phyloP scores from a whole-genome alignment of 37 sponge, comb jelly and placozoan species.

The Corticium candelabrum region DNA sequence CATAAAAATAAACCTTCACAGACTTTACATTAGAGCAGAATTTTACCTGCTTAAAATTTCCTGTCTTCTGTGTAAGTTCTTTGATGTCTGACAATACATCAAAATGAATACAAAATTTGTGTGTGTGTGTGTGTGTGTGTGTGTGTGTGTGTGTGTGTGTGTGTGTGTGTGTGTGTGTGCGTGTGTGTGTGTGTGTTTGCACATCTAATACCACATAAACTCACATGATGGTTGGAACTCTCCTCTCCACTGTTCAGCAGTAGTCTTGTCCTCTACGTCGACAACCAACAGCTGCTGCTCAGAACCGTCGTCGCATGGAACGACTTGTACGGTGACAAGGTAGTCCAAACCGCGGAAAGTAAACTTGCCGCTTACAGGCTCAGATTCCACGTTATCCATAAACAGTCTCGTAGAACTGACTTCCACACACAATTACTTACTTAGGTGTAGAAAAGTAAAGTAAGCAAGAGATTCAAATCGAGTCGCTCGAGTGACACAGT shows the following conservation, averaged over 20 bases:
- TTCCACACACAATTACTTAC: too few species aligned
- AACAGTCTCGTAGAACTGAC: too few species aligned
- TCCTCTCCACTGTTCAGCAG: slow-evolving; percentile 65
- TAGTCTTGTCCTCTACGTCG: slow-evolving; percentile 53
- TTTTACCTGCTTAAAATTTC: background rate
- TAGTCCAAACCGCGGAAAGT: background rate
- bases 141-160: slow-evolving; percentile 13
- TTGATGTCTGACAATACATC: background rate
- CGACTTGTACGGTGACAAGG: background rate
- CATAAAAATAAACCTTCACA: too few species aligned
- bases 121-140: background rate
- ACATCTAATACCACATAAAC: slow-evolving; percentile 5
- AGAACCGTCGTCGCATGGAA: background rate
- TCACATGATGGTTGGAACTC: slow-evolving; percentile 65
- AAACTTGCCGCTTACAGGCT: too few species aligned
- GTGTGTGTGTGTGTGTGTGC: slow-evolving; percentile 10
- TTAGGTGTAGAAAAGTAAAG: background rate
- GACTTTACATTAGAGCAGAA: background rate
- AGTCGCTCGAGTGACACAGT: too few species aligned
- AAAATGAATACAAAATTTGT: too few species aligned
- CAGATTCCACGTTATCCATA: too few species aligned
- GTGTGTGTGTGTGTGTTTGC: slow-evolving; percentile 5
- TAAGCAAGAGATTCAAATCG: background rate
- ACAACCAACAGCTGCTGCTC: slow-evolving; percentile 29
- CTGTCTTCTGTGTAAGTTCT: background rate